phyloP scores from a whole-genome alignment of 2,888 invertebrate species.

The Brachynemurus nebulosus region DNA sequence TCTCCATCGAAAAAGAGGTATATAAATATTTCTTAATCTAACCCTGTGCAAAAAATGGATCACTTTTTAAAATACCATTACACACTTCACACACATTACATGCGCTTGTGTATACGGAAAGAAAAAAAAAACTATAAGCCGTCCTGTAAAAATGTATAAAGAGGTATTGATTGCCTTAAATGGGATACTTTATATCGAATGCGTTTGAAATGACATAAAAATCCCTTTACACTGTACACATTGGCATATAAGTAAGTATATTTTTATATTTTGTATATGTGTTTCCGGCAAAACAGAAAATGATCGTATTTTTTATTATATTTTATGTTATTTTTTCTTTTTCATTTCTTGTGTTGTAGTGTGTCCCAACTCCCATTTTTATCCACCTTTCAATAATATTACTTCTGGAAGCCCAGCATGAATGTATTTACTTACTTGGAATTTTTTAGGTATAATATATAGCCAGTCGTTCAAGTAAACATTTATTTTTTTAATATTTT shows the following conservation, averaged over 20 bases:
- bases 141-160: constrained; percentile 9
- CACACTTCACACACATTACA: too few species aligned
- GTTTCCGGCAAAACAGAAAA: constrained; percentile 1
- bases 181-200: constrained; percentile 11
- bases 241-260: not conserved
- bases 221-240: not conserved
- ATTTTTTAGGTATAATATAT: too few species aligned
- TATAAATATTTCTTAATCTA: too few species aligned
- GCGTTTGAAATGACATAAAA: constrained; percentile 10
- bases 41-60: too few species aligned
- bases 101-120: not conserved
- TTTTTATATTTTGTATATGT: not conserved
- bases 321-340: not conserved
- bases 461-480: too few species aligned
- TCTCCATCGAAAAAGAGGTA: too few species aligned
- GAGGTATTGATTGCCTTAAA: constrained; percentile 12
- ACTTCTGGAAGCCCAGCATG: not conserved
- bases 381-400: not conserved
- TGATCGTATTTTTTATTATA: constrained; percentile 4
- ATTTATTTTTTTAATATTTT: too few species aligned
- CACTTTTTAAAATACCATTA: constrained; percentile 1
- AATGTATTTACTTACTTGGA: not conserved
- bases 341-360: too few species aligned
- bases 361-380: too few species aligned
- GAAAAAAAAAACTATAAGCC: constrained; percentile 5